phyloP scores from a whole-genome alignment of 2,113 vertebrate genomes.

The Anguilla japonica region DNA sequence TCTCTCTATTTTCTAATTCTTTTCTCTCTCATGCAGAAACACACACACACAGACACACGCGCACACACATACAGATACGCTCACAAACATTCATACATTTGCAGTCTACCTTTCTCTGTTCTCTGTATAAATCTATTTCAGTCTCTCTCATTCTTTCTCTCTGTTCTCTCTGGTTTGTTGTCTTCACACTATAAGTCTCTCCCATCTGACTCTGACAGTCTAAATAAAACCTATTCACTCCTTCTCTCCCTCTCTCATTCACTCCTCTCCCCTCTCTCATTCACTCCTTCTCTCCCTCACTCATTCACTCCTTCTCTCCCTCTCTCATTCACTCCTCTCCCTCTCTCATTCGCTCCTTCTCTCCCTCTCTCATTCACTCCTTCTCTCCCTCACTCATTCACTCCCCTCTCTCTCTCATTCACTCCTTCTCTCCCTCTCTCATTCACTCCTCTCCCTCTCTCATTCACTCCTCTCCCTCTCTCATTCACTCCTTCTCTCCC shows the following conservation, averaged over 20 bases:
- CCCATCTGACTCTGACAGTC: too few relatives aligned
- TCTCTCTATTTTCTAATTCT: too few relatives aligned
- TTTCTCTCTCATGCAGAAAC: slow-evolving; percentile 33
- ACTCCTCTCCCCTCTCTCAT: too few relatives aligned
- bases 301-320: not conserved
- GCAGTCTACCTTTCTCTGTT: not conserved
- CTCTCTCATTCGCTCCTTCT: not conserved
- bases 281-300: not conserved
- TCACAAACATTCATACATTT: not conserved
- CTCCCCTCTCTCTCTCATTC: not conserved
- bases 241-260: too few relatives aligned
- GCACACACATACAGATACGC: slow-evolving; percentile 4
- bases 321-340: not conserved
- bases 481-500: not conserved
- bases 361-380: not conserved
- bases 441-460: too few relatives aligned
- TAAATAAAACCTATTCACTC: too few relatives aligned
- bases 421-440: too few relatives aligned
- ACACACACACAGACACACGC: slow-evolving; percentile 11
- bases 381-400: not conserved
- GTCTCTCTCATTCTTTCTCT: not conserved
- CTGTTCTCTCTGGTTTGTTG: too few relatives aligned
- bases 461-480: not conserved
- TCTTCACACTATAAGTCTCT: too few relatives aligned
- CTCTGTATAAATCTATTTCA: not conserved